A percentile compares a stretch with the other conserved stretches of the same genome.
These are phyloP conservation scores for Cistogaster globosa DNA, from an alignment of 2,888 invertebrate genomes.

Conservation along the genomic window DNA sequence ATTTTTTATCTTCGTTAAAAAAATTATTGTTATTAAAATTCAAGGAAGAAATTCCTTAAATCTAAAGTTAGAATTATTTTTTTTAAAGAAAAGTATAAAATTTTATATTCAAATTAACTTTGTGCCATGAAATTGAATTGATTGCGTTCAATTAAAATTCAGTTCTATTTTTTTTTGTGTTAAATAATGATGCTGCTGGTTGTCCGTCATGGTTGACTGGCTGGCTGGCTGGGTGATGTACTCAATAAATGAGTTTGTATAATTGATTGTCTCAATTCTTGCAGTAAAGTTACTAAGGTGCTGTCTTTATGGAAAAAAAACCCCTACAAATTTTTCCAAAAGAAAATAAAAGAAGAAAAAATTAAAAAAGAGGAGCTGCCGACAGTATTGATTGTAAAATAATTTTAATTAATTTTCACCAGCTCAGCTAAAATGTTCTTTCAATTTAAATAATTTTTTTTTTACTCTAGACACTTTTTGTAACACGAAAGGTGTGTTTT, in stretches of 20 bases:
- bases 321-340: constrained; percentile 13
- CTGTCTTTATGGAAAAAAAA: constrained; percentile 18
- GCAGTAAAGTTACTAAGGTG: constrained; percentile 49
- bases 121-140: constrained; percentile 81
- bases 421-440: constrained; percentile 78
- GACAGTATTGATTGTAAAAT: constrained; percentile 61
- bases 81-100: constrained; percentile 31
- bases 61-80: background rate
- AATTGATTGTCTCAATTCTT: constrained; percentile 19
- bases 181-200: constrained; percentile 55
- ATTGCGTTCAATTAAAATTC: constrained; percentile 83
- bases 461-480: background rate
- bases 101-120: constrained; percentile 71
- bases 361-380: background rate
- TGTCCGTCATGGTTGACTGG: background rate
- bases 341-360: constrained; percentile 7
- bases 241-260: background rate
- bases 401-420: constrained; percentile 83
- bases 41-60: constrained; percentile 12
- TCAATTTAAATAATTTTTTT: constrained; percentile 45
- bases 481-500: constrained; percentile 57
- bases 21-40: constrained; percentile 30
- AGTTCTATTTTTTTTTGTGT: constrained; percentile 76
- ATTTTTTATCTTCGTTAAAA: constrained; percentile 1
- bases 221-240: background rate